phyloP scores from a whole-genome alignment of 2,888 invertebrate genomes.

The Epinotia ramella region DNA sequence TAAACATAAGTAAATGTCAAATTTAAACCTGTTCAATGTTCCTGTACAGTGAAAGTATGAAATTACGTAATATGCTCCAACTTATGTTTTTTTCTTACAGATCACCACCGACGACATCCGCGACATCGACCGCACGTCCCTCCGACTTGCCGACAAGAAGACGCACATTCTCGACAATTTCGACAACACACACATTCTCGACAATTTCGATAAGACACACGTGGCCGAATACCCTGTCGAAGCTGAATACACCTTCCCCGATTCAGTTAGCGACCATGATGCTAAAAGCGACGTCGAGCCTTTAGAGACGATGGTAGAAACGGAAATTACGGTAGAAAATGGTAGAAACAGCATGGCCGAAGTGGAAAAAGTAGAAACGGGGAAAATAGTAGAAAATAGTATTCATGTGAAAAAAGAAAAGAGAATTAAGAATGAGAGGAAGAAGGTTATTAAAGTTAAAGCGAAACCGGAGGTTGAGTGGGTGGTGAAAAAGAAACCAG shows the following conservation, averaged over 20 bases:
- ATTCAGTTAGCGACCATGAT: conserved; percentile 28
- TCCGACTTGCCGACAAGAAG: conserved; percentile 13
- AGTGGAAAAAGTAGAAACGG: conserved; percentile 21
- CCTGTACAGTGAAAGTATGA: too few species aligned
- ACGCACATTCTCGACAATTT: conserved; percentile 3
- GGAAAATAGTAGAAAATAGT: conserved; percentile 7
- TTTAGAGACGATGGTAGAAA: conserved; percentile 30
- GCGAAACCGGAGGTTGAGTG: conserved; percentile 39
- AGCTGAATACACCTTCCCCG: conserved; percentile 11
- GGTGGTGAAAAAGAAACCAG: conserved; percentile 38
- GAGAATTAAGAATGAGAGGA: conserved; percentile 26
- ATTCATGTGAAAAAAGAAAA: conserved; percentile 13
- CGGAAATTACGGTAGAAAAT: background rate
- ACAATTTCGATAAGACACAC: background rate
- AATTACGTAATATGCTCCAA: background rate
- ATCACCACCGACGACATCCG: conserved; percentile 30
- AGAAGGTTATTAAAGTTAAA: conserved; percentile 35
- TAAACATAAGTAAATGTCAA: too few species aligned
- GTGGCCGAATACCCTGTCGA: background rate
- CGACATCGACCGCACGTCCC: conserved; percentile 19
- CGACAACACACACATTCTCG: background rate
- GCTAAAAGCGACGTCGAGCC: conserved; percentile 34
- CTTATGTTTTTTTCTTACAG: conserved; percentile 7
- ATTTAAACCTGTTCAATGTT: too few species aligned
- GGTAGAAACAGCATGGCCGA: conserved; percentile 1